Evolutionary conservation across 1,140 invertebrate genomes (phyloP), one percentile per base, ranked within the genome.

Genomic region (Drosophila setifemur): DNA sequence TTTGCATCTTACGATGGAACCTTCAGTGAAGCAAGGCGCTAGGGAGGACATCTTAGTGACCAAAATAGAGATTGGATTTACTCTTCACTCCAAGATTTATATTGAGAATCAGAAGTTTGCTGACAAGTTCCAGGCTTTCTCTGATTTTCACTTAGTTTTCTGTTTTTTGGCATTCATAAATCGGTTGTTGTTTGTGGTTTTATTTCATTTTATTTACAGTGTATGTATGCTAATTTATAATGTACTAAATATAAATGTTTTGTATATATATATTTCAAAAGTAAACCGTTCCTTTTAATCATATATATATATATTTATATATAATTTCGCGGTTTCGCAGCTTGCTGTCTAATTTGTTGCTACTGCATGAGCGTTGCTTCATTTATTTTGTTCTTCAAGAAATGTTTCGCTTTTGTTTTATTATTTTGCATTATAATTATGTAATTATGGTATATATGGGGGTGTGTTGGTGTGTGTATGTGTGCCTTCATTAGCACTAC

Each of bases 191-290:
- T 29, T n/a, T 73, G 54, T 28, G 48, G 66, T 73, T 86, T 79
- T 85, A 85, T 85, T 85, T 86, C 81, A 68, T 81, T 86, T 86
- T 86, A 86, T 86, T 87, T 86, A 86, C 81, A 86, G 68, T 86
- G 81, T 85, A 83, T 83, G 78, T 82, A 85, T 86, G 81, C 81
- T 85, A 85, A 76, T 85, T 81, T 79, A 85, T 86, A 78, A 83
- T 72, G 69, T 72, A 72, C 81, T 86, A 85, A 85, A 85, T 85
- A 86, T 86, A 85, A 85, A 86, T 86, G 60, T 77, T 77, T 49
- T 77, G 50, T 82, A 73, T 78, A 73, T 78, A 67, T 74, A 73
- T 71, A 77, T 70, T 83, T 79, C 79, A 85, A 83, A 83, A 83
- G 74, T 83, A 83, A 83, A 83, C 74, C 60, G 63, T 86, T 85